Conservation (phyloP, 2,888 invertebrate genomes). For the Mystacides longicornis region DNA sequence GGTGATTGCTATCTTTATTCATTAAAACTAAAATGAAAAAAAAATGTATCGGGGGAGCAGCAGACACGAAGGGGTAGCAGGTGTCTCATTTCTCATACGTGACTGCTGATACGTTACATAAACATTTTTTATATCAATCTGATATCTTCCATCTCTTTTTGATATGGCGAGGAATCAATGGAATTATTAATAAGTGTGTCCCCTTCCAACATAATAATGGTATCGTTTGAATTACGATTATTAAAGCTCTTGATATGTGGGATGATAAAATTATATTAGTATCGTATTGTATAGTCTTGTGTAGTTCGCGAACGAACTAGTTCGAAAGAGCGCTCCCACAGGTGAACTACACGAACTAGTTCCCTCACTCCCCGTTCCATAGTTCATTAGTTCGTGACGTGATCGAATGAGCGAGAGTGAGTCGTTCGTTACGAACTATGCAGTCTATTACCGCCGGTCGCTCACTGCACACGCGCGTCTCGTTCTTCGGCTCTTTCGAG, state of each 20-base stretch:
- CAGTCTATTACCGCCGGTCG: no score
- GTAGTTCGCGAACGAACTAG: no score
- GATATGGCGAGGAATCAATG: no score
- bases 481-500: no score
- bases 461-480: no score
- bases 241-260: not conserved
- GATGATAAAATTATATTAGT: not conserved
- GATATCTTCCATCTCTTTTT: not conserved
- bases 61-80: conserved; percentile 21
- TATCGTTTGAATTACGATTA: not conserved
- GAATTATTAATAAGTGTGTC: not conserved
- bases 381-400: no score
- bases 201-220: not conserved
- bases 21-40: conserved; percentile 21
- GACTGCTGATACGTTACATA: not conserved
- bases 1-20: conserved; percentile 26
- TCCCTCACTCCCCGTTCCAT: no score
- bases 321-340: no score
- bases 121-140: not conserved
- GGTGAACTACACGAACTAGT: no score
- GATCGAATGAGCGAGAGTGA: no score
- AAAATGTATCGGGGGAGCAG: conserved; percentile 17
- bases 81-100: conserved; percentile 21
- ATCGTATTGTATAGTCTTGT: no score
- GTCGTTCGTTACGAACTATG: no score